phyloP scores from a whole-genome alignment of 2,113 vertebrate species.

The Equus quagga region DNA sequence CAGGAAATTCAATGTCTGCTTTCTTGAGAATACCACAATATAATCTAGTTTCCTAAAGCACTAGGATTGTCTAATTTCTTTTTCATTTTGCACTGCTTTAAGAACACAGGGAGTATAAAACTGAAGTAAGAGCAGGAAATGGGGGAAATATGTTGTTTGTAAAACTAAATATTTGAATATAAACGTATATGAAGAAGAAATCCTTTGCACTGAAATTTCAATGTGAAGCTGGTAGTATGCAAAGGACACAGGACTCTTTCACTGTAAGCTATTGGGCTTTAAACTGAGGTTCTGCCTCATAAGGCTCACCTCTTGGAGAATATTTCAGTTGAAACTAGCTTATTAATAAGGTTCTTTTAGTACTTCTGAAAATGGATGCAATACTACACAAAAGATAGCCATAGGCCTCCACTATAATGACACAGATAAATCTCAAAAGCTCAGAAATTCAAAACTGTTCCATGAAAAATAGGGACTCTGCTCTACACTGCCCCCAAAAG shows the following conservation, averaged over 20 bases:
- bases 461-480: background rate
- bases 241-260: background rate
- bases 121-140: background rate
- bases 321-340: background rate
- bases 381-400: background rate
- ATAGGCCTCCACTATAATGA: background rate
- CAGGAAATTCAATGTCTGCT: background rate
- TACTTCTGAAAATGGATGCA: background rate
- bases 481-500: background rate
- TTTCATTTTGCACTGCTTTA: background rate
- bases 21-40: constrained; percentile 30
- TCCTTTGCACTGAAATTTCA: background rate
- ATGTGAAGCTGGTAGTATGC: background rate
- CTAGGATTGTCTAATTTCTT: background rate
- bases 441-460: constrained; percentile 27
- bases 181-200: constrained; percentile 7
- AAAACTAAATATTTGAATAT: background rate
- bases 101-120: constrained; percentile 23
- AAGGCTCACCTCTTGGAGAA: background rate
- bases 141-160: background rate
- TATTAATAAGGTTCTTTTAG: background rate
- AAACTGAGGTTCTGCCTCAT: constrained; percentile 9
- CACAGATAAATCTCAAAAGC: background rate
- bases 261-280: background rate
- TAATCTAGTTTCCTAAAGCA: constrained; percentile 36